These are phyloP conservation scores for Dermochelys coriacea DNA, from an alignment of 2,797 vertebrate genomes.

Conservation along the genomic window DNA sequence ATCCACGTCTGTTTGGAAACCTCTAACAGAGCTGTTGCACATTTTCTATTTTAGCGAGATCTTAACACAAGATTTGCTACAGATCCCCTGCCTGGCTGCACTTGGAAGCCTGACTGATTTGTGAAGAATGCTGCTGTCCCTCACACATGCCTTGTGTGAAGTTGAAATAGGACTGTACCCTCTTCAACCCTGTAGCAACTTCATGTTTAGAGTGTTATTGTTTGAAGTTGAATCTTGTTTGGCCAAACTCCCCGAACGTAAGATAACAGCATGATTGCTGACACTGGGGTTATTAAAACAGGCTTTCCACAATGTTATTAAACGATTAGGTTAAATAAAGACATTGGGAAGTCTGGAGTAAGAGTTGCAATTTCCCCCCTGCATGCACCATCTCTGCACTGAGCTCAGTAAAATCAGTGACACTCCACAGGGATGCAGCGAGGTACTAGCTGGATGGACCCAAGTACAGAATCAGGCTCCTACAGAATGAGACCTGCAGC, in stretches of 20 bases:
- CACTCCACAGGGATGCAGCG: background rate
- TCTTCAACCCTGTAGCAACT: background rate
- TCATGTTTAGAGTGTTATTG: background rate
- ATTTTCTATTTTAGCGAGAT: background rate
- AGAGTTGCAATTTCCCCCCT: background rate
- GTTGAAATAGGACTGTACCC: background rate
- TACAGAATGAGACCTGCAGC: background rate
- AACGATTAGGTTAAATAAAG: background rate
- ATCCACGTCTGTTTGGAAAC: background rate
- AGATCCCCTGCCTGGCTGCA: rapidly evolving
- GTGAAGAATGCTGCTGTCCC: rapidly evolving
- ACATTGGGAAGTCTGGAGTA: constrained; percentile 41
- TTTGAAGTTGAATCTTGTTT: background rate
- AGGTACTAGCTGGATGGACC: background rate
- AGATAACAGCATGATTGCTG: background rate
- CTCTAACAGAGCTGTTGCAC: rapidly evolving
- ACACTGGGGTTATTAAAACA: background rate
- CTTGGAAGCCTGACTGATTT: rapidly evolving
- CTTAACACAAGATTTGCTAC: background rate
- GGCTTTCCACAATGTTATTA: background rate
- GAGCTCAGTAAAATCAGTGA: background rate
- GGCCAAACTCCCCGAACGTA: background rate
- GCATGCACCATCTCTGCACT: background rate
- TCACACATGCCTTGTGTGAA: background rate
- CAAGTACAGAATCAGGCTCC: background rate